Base-by-base conservation (phyloP, 2,888 invertebrate genomes). In the Pollenia amentaria region DNA sequence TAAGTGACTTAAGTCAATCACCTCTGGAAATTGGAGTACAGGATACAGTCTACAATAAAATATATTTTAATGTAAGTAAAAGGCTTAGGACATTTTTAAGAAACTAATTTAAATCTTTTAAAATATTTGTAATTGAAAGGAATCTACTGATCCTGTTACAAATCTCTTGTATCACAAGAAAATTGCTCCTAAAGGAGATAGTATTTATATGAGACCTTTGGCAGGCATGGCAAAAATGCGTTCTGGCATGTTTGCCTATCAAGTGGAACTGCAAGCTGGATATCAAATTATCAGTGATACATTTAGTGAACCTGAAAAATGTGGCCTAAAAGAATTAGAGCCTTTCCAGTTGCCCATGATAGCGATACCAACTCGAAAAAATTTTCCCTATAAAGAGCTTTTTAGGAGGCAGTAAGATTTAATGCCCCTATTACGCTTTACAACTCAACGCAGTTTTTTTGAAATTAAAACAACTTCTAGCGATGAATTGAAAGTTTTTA, bases 271-370 rank as follows among this genome's bases (percentile, higher is more conserved):
- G 38, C 94, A 94, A 65, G 93, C 95, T 0, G 95, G 94, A 10
- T 95, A 95, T 91, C 94, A 95, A 88, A 93, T 95, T 16, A 95
- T 95, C 85, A 94, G 94, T 90, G 94, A 94, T 89, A 95, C 95
- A 1, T 95, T 94, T 90, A 94, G 94, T 86, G 95, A 95, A 91
- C 93, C 93, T 3, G 95, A 95, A 91, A 95, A 95, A 91, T 95
- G 95, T 89, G 94, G 94, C 1, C 92, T 95, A 21, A 94, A 94
- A 90, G 94, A 95, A 89, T 93, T 95, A 89, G 94, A 95, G 87
- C 94, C 95, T 1, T 95, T 95, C 92, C 94, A 94, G 87, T 90
- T 95, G 89, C 95, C 95, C 65, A 93, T 94, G 92, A 93, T 95
- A 84, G 94, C 94, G 11, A 92, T 95, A 87, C 95, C 95, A 10